Base-by-base conservation (phyloP, 2,888 invertebrate genomes). In the Saturnia japonica region DNA sequence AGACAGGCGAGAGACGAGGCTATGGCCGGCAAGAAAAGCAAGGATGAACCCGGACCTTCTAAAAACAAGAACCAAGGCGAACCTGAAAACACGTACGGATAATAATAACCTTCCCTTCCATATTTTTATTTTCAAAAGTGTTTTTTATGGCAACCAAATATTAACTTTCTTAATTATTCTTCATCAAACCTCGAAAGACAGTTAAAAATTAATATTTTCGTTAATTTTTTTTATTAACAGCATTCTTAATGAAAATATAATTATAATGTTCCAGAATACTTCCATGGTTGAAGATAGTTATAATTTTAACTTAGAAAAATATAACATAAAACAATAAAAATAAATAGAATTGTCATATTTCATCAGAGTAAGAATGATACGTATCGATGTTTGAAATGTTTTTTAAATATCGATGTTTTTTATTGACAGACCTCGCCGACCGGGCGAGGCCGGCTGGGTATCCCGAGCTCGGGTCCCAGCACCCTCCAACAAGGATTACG, bases 361-460 rank as follows among this genome's bases (percentile, higher is more conserved):
- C n/a, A n/a, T n/a, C n/a, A n/a, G n/a, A n/a, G n/a, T n/a, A n/a
- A n/a, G n/a, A n/a, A n/a, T n/a, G n/a, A n/a, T n/a, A n/a, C n/a
- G n/a, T n/a, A n/a, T n/a, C n/a, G n/a, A 12, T 45, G 45, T 45
- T 45, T 45, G 14, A 12, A 1, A 2, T 14, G 47, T 19, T 0
- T 3, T 6, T 14, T 19, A 47, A 3, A 14, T 47, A 47, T 3
- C 19, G 47, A 47, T 47, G 47, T 16, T 47, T 47, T 0, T 1
- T 4, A 7, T n/a, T n/a, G 22, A n/a, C 57, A 82, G 96, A 85
- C 94, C 96, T 69, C 90, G 98, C 73, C 95, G 98, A 72, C 99
- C 99, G 0, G 99, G 99, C 72, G 99, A 99, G 86, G 97, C 97
- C 76, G 99, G 99, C 60, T 99, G 98, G 98, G 96, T 99, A 75